phyloP scores from a whole-genome alignment of 1,140 invertebrate species.

The Drosophila ironensis region DNA sequence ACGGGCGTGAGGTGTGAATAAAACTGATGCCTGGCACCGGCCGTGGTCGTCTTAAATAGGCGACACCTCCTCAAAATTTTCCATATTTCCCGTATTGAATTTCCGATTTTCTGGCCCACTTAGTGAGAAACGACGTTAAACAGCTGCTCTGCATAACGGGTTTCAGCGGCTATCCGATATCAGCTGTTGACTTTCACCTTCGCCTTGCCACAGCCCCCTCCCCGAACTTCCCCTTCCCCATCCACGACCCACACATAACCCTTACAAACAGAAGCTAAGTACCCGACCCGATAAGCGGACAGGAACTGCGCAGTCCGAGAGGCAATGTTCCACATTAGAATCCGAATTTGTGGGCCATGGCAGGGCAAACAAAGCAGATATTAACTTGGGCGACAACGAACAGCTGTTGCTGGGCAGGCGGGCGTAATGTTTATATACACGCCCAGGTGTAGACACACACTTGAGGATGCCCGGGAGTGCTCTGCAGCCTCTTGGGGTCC shows the following conservation, averaged over 20 bases:
- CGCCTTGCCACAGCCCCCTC: constrained; percentile 47
- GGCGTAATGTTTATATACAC: constrained; percentile 15
- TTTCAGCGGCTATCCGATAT: constrained; percentile 14
- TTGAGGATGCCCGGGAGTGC: constrained; percentile 8
- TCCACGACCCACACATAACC: no score
- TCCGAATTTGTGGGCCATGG: neutral
- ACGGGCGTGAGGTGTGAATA: constrained; percentile 13
- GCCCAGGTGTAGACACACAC: neutral
- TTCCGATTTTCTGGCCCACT: constrained; percentile 10
- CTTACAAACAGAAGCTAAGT: neutral
- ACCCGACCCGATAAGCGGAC: neutral
- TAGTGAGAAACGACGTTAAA: constrained; percentile 4
- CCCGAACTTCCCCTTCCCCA: no score
- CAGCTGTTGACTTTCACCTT: constrained; percentile 76
- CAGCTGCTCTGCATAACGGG: constrained; percentile 32
- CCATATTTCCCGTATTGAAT: no score
- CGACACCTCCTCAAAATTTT: no score
- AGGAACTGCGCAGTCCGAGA: neutral
- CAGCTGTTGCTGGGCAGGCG: constrained; percentile 29
- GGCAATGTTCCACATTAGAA: neutral
- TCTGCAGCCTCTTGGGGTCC: constrained; percentile 42
- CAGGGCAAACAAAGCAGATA: neutral
- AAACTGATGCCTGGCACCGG: neutral
- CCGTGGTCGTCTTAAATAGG: neutral
- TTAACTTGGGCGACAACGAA: neutral